Evolutionary conservation across 2,113 vertebrate species (phyloP).

Genomic region (Apodemus speciosus): DNA sequence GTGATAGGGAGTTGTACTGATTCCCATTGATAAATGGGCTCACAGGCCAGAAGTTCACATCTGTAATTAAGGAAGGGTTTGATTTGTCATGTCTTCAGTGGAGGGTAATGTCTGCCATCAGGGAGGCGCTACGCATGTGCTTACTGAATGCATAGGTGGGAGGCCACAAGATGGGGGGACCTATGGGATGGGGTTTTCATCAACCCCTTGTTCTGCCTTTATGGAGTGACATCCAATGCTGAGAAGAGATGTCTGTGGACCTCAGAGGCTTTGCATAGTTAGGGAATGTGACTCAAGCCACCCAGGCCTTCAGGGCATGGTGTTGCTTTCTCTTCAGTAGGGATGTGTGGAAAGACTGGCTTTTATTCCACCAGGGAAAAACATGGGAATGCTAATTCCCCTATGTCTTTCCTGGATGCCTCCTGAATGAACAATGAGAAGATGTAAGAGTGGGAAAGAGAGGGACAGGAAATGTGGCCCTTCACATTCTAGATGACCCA

Average conservation of each 20-base stretch:
- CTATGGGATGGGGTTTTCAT: too few species aligned
- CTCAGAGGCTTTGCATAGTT: not conserved
- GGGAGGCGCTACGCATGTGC: rapidly evolving
- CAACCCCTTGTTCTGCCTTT: not conserved
- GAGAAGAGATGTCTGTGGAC: not conserved
- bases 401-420: not conserved
- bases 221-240: not conserved
- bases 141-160: not conserved
- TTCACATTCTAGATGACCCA: not conserved
- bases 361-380: not conserved
- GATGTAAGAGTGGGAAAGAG: not conserved
- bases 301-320: too few species aligned
- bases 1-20: not conserved
- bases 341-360: not conserved
- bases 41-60: not conserved
- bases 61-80: not conserved
- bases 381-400: not conserved
- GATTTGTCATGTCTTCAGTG: not conserved
- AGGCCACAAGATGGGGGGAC: not conserved
- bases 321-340: not conserved
- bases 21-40: not conserved
- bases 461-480: too few species aligned
- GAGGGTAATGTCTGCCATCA: not conserved
- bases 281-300: rapidly evolving
- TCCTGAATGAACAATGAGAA: not conserved